Evolutionary conservation across 2,797 vertebrate species (phyloP).

Genomic region (Lophotriccus pileatus): DNA sequence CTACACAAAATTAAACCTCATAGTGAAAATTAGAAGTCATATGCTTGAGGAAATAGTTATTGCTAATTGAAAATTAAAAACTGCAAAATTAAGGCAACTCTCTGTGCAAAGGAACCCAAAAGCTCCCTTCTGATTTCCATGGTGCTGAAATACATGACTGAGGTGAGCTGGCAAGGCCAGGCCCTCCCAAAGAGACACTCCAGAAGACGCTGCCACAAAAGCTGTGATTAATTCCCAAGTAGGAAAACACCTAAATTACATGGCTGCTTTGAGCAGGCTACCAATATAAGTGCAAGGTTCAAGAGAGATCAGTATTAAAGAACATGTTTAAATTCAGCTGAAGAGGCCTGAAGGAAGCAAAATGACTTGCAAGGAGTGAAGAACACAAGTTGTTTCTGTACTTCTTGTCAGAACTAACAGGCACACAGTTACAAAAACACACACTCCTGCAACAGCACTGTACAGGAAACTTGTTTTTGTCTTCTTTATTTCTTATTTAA

Average conservation of each 20-base stretch:
- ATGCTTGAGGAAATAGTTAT: neutral
- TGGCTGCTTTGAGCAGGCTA: neutral
- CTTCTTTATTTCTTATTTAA: neutral
- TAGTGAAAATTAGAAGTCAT: neutral
- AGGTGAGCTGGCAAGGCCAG: neutral
- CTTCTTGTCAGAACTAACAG: neutral
- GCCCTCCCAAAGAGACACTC: neutral
- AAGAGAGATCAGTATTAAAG: neutral
- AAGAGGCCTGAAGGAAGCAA: neutral
- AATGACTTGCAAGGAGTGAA: slow-evolving; percentile 1
- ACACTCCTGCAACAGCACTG: neutral
- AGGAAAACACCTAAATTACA: neutral
- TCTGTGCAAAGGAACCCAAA: neutral
- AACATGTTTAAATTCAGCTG: neutral
- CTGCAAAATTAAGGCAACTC: neutral
- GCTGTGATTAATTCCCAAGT: neutral
- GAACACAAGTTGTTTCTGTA: neutral
- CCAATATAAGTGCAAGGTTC: neutral
- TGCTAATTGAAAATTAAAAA: neutral
- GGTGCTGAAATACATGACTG: neutral
- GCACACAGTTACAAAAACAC: neutral
- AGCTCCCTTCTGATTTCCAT: neutral
- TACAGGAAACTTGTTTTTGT: neutral
- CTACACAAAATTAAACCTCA: neutral
- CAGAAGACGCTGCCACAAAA: neutral